Evolutionary conservation across 2,113 vertebrate genomes (phyloP).

Genomic region (Peromyscus leucopus): DNA sequence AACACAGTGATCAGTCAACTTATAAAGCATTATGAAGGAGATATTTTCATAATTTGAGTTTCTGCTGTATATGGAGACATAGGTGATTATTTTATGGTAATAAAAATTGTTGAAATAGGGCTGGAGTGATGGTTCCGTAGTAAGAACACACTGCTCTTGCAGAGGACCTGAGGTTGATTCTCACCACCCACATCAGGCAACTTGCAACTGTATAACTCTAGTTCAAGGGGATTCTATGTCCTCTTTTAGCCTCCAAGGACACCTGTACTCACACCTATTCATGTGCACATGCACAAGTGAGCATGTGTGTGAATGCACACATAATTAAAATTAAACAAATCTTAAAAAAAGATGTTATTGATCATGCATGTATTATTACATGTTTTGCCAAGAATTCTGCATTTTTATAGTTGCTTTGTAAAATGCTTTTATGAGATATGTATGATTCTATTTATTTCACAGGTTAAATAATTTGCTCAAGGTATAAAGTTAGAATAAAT

Average conservation of each 20-base stretch:
- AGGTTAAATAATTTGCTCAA: not conserved
- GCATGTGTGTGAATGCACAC: not conserved
- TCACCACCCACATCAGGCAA: not conserved
- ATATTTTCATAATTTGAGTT: not conserved
- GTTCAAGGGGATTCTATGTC: too few species aligned
- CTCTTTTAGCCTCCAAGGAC: not conserved
- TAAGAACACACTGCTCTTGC: not conserved
- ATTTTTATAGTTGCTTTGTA: constrained; percentile 3
- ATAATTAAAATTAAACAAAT: not conserved
- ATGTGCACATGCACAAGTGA: not conserved
- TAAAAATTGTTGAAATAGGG: not conserved
- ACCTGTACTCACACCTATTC: not conserved
- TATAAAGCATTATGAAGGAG: not conserved
- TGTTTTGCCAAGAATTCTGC: not conserved
- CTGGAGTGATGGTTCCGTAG: not conserved
- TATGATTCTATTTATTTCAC: not conserved
- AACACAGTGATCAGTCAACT: not conserved
- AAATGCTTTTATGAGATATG: not conserved
- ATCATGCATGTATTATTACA: not conserved
- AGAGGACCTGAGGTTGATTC: not conserved
- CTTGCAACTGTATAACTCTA: not conserved
- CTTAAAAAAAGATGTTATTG: not conserved
- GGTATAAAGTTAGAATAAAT: not conserved
- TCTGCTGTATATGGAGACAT: not conserved
- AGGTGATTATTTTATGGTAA: not conserved